Conservation (phyloP, 2,113 vertebrate species). For the Poicephalus meyeri region DNA sequence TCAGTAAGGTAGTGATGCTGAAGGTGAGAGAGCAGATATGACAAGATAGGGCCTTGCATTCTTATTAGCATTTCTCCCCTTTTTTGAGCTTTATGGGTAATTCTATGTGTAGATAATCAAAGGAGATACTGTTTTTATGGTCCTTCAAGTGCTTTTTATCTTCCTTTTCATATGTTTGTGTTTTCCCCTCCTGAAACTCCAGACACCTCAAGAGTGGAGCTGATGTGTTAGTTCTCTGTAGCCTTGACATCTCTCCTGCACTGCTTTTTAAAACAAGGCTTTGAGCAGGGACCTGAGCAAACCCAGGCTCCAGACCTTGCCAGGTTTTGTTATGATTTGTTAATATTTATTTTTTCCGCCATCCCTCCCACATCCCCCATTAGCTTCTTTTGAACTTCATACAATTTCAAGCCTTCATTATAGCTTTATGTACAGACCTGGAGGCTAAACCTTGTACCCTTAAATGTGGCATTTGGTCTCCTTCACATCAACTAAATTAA, state of each 20-base stretch:
- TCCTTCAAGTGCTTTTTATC: background rate
- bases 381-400: background rate
- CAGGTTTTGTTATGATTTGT: background rate
- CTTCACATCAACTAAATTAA: background rate
- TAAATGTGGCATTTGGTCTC: background rate
- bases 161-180: background rate
- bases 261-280: background rate
- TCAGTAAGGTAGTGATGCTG: background rate
- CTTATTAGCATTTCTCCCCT: background rate
- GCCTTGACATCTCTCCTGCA: fast-evolving
- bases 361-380: background rate
- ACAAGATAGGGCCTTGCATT: background rate
- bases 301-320: background rate
- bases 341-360: background rate
- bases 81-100: background rate
- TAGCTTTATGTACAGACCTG: background rate
- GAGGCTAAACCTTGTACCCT: background rate
- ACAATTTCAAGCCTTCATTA: no score
- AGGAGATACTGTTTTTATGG: background rate
- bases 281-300: background rate
- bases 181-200: background rate
- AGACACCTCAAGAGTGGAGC: background rate
- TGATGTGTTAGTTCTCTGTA: background rate
- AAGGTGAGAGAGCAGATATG: background rate
- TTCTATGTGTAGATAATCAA: background rate